phyloP scores from a whole-genome alignment of 2,888 invertebrate species.

The Aspidiotus destructor region DNA sequence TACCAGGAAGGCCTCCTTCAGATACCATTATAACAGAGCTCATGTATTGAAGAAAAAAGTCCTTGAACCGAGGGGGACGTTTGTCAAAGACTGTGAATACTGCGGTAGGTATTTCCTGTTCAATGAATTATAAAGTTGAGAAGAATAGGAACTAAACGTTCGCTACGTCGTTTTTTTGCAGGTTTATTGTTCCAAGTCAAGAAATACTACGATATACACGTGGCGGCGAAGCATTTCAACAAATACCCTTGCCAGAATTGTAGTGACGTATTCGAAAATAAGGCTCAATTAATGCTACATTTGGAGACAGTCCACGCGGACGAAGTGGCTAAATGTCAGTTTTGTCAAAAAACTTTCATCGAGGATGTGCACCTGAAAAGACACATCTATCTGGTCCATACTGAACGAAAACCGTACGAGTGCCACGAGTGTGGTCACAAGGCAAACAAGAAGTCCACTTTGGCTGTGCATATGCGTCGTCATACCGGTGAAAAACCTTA shows the following conservation, averaged over 20 bases:
- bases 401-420: conserved; percentile 25
- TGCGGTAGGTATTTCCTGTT: conserved; percentile 14
- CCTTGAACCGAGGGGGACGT: conserved; percentile 25
- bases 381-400: conserved; percentile 18
- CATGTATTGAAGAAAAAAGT: conserved; percentile 22
- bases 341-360: conserved; percentile 7
- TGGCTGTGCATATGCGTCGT: conserved; percentile 21
- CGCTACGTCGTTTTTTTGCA: conserved; percentile 1
- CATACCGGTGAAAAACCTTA: conserved; percentile 29
- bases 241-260: conserved; percentile 16
- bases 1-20: conserved; percentile 14
- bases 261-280: conserved; percentile 15
- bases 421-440: conserved; percentile 23
- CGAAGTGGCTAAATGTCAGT: conserved; percentile 1
- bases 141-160: neutral
- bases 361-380: conserved; percentile 22
- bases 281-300: conserved; percentile 5
- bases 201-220: conserved; percentile 27
- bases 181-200: conserved; percentile 21
- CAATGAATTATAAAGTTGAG: neutral
- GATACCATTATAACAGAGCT: conserved; percentile 27
- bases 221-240: conserved; percentile 18
- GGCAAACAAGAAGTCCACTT: conserved; percentile 24
- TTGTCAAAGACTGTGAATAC: conserved; percentile 27
- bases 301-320: conserved; percentile 8